Evolutionary conservation across 1,140 invertebrate genomes (phyloP).

Genomic region (Polyergus mexicanus): DNA sequence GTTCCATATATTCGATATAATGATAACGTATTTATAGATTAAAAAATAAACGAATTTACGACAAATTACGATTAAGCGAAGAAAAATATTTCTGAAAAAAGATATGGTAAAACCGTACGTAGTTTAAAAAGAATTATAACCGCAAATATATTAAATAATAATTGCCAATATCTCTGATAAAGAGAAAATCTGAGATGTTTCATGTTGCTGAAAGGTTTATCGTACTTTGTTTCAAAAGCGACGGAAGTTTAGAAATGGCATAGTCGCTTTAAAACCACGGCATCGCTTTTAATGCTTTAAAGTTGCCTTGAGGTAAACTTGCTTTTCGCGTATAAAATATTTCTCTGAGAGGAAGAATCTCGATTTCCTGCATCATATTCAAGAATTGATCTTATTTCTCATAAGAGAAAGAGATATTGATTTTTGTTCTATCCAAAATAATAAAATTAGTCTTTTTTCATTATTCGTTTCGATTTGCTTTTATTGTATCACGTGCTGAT

Average conservation of each 20-base stretch:
- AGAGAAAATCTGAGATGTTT: neutral
- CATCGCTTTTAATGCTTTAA: neutral
- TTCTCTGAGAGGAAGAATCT: neutral
- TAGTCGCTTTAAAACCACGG: neutral
- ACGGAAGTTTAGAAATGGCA: neutral
- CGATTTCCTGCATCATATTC: neutral
- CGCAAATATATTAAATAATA: neutral
- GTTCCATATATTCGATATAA: neutral
- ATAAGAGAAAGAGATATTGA: neutral
- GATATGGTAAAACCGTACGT: no score
- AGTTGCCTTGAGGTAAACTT: neutral
- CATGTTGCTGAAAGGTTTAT: constrained; percentile 1
- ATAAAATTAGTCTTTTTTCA: neutral
- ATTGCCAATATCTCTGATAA: neutral
- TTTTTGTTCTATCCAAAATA: neutral
- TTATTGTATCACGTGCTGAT: neutral
- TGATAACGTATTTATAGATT: neutral
- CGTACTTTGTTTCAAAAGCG: neutral
- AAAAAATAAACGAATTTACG: neutral
- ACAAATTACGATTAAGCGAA: neutral
- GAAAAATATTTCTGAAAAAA: neutral
- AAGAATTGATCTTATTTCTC: neutral
- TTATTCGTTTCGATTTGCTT: neutral
- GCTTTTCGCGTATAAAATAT: constrained; percentile 10
- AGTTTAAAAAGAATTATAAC: neutral